Evolutionary conservation across 2,888 invertebrate species (phyloP).

Genomic region (Melieria omissa): DNA sequence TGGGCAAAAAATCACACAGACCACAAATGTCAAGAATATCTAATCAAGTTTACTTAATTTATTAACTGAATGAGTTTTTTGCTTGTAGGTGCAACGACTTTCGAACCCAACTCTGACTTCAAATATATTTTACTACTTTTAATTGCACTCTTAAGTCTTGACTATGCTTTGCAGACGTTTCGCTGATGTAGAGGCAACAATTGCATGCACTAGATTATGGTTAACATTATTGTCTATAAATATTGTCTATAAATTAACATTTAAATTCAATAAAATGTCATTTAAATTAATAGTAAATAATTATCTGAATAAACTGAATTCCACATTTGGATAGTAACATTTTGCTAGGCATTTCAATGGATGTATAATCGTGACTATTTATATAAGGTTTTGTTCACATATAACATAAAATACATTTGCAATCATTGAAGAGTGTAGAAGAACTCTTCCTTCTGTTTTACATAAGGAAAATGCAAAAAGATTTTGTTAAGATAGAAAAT

Average conservation of each 20-base stretch:
- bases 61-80: no score
- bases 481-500: background rate
- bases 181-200: background rate
- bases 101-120: no score
- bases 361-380: conserved; percentile 11
- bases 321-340: conserved; percentile 30
- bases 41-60: no score
- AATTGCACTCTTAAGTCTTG: no score
- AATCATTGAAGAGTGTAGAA: conserved; percentile 61
- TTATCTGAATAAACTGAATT: conserved; percentile 21
- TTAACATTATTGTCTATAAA: no score
- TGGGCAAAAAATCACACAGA: no score
- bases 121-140: no score
- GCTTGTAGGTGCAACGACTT: no score
- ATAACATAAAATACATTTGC: conserved; percentile 21
- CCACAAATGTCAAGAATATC: no score
- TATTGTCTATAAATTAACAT: no score
- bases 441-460: conserved; percentile 57
- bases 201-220: conserved; percentile 15
- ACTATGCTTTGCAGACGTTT: no score
- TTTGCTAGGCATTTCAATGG: conserved; percentile 36
- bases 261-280: no score
- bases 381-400: conserved; percentile 28
- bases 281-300: conserved; percentile 12
- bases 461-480: background rate